Base-by-base conservation (phyloP, 2,888 invertebrate genomes). In the Morpho achilles region DNA sequence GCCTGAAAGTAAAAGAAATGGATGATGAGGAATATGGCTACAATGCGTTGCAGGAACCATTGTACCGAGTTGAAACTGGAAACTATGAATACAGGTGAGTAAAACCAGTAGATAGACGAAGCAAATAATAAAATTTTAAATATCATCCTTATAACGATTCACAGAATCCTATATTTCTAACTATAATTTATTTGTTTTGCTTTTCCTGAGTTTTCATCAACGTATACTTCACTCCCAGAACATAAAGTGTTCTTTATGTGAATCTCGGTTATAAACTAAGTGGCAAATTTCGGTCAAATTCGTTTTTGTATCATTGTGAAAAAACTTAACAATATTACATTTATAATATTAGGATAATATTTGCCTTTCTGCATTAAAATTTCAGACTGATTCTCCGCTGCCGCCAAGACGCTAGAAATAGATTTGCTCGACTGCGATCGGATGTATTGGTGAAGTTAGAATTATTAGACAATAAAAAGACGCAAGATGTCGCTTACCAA, bases 1-100 rank as follows among this genome's bases (percentile, higher is more conserved):
- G 99, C 76, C 91, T 99, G 58, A 99, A 99, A 89, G 98, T 99
- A 0, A 99, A 99, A 80, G 99, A 99, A 84, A 96, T 99, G 97
- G 99, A 99, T 71, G 99, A 99, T 76, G 99, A 99, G 77, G 99
- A 99, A 74, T 97, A 98, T 68, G 97, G 96, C 50, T 99, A 96
- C 75, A 96, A 95, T 7, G 95, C 96, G 0, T 76, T 99, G 9
- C 98, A 99, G 76, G 99, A 99, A 78, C 98, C 99, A 0, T 87
- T 99, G 44, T 99, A 99, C 79, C 93, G 99, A 47, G 98, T 99
- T 0, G 99, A 99, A 84, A 99, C 99, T 0, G 99, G 99, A 49
- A 99, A 99, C 82, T 99, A 99, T 85, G 99, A 99, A 82, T 99
- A 99, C 82, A 94, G 99, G 91, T 93, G 65, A 69, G 10, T 16